Evolutionary conservation across 2,888 invertebrate species (phyloP).

Genomic region (Phaonia tiefii): DNA sequence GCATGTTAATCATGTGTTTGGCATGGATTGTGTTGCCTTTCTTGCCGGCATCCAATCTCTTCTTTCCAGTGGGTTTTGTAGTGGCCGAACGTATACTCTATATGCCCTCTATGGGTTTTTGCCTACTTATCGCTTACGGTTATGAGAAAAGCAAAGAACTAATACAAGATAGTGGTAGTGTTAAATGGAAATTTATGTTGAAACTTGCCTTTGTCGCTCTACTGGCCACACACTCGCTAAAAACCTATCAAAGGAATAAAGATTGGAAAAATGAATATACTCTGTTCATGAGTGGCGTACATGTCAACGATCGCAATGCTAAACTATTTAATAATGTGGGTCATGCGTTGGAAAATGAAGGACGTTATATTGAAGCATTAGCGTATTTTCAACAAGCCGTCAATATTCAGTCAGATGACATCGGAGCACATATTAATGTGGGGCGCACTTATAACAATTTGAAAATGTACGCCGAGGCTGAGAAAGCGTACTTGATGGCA

Average conservation of each 20-base stretch:
- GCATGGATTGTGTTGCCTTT: conserved; percentile 94
- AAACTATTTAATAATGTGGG: conserved; percentile 99
- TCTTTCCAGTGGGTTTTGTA: conserved; percentile 98
- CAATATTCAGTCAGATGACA: conserved; percentile 95
- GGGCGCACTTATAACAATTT: conserved; percentile 96
- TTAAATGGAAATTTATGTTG: conserved; percentile 50
- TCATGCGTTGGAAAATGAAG: conserved; percentile 92
- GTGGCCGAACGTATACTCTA: conserved; percentile 97
- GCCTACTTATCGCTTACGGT: conserved; percentile 94
- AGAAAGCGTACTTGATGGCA: conserved; percentile 94
- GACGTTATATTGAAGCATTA: conserved; percentile 88
- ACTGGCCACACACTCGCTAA: conserved; percentile 89
- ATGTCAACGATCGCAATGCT: conserved; percentile 92
- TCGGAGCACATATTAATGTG: conserved; percentile 98
- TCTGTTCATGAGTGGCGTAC: conserved; percentile 95
- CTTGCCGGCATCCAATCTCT: conserved; percentile 96
- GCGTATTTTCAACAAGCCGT: conserved; percentile 96
- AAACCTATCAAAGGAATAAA: conserved; percentile 93
- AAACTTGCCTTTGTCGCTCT: conserved; percentile 82
- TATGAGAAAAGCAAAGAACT: conserved; percentile 84
- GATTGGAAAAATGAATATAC: conserved; percentile 97
- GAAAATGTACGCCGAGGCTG: conserved; percentile 93
- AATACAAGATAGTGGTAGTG: conserved; percentile 25
- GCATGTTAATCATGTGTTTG: conserved; percentile 88
- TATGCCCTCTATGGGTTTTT: conserved; percentile 99